Evolutionary conservation across 2,888 invertebrate genomes (phyloP), one percentile per base, ranked within the genome.

Genomic region (Hybos culiciformis): DNA sequence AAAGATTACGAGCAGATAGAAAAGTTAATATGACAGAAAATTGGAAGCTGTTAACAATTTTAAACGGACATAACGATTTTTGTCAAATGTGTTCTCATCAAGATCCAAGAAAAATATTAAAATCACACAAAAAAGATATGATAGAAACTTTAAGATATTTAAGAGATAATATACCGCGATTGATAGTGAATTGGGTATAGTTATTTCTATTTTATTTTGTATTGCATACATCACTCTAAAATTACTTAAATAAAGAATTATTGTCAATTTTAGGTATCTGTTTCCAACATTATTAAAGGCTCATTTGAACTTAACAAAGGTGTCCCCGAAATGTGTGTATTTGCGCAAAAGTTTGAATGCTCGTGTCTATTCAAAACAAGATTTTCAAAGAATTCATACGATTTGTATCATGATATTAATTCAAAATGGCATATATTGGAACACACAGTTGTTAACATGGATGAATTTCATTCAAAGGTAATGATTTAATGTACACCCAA

Each of bases 11-110:
- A 8, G 53, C 48, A 1, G 59, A 62, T 54, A 55, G 55, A 3
- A 45, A 54, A 38, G 70, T 77, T 1, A 62, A 77, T 49, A 49
- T 75, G 44, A 49, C 68, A 20, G 65, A 64, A 5, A 69, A 77
- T 50, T 78, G 78, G 78, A 78, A 78, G 60, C 51, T 78, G 32
- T 60, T 78, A 17, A 72, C 72, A 0, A 53, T 77, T 2, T 69
- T 73, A 58, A 69, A 78, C 32, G 77, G 78, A 18, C 58, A 66
- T 23, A 78, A 78, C 54, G 76, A 78, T 50, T 67, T 78, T 50
- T 78, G 78, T 53, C 48, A 59, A 1, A 59, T 75, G 41, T 78
- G 78, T 50, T 71, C 65, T 50, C 48, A 59, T 36, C 54, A 63
- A 9, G 57, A 69, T 36, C 54, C 66, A 0, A 56, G 62, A 41